phyloP scores from a whole-genome alignment of 1,140 invertebrate genomes.

The Drosophila nigrodunni region DNA sequence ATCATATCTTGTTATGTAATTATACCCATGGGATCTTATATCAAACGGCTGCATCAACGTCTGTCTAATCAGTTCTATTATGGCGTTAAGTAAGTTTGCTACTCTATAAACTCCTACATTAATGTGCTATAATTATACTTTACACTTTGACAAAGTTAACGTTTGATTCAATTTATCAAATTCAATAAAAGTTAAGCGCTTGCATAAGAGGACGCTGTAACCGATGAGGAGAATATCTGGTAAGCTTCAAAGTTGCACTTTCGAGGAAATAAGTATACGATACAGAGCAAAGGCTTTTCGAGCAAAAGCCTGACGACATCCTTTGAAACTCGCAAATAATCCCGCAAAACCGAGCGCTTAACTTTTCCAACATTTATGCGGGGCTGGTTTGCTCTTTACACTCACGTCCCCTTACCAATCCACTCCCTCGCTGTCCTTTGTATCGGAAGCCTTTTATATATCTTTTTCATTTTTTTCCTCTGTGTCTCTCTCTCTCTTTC shows the following conservation, averaged over 20 bases:
- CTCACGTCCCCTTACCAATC: background rate
- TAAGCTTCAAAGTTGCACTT: constrained; percentile 38
- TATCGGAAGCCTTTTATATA: constrained; percentile 24
- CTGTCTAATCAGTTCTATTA: background rate
- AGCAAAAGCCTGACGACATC: constrained; percentile 66
- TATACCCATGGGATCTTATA: background rate
- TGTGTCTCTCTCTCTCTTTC: constrained; percentile 19
- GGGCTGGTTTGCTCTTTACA: constrained; percentile 31
- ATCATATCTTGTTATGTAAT: background rate
- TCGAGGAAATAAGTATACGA: background rate
- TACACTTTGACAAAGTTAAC: constrained; percentile 60
- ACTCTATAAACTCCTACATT: background rate
- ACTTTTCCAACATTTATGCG: constrained; percentile 75
- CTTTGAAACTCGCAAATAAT: constrained; percentile 78
- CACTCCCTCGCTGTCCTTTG: background rate
- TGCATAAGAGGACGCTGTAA: constrained; percentile 21
- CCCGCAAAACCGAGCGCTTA: constrained; percentile 77
- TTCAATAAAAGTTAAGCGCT: constrained; percentile 57
- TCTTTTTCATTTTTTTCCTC: constrained; percentile 7
- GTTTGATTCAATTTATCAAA: constrained; percentile 73
- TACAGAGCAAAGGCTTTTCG: constrained; percentile 5
- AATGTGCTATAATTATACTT: constrained; percentile 26
- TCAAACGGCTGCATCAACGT: background rate
- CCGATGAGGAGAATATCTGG: constrained; percentile 33
- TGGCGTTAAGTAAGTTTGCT: background rate